Base-by-base conservation (phyloP, 2,797 vertebrate species). In the Etheostoma nigrum region DNA sequence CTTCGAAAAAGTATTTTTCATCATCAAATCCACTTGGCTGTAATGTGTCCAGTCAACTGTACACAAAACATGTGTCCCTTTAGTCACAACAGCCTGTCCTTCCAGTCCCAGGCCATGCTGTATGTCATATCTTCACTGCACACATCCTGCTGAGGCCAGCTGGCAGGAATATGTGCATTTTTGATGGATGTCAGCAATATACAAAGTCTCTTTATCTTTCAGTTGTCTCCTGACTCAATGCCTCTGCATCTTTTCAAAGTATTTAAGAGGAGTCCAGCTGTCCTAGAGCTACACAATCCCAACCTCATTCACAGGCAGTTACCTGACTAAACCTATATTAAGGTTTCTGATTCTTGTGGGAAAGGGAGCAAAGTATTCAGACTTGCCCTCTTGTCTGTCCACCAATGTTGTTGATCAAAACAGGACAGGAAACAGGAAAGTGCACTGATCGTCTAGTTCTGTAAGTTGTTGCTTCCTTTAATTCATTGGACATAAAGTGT, bases 11-110 rank as follows among this genome's bases (percentile, higher is more conserved):
- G 25, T 0, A 33, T 79, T 53, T 57, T 82, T 54, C 36, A 52
- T 83, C 62, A 76, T 81, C 65, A 77, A 62, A 59, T 85, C 75
- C 69, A 80, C 77, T 48, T 36, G 60, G 63, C 36, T 81, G 69
- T 48, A 51, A 69, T 16, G 66, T 68, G 71, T 84, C 79, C 72
- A 61, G 33, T 74, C 60, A 63, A 51, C 1, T 19, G 42, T 71
- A 75, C 61, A 74, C 42, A 65, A 66, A 67, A 67, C 42, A 54
- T 54, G 59, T 19, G 23, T 67, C 76, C 58, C 47, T 66, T 75
- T 65, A 49, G 25, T 73, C 13, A 48, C 6, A 49, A 33, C 23
- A 67, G 64, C 75, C 64, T 55, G 54, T 83, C 74, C 74, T 79
- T 66, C 49, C 47, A 63, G 64, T 78, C 47, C 72, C 49, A 30